Percentiles rank a stretch among this genome's conserved stretches.
Evolutionary conservation across 2,113 vertebrate species (phyloP).

Genomic region (Anas platyrhynchos): DNA sequence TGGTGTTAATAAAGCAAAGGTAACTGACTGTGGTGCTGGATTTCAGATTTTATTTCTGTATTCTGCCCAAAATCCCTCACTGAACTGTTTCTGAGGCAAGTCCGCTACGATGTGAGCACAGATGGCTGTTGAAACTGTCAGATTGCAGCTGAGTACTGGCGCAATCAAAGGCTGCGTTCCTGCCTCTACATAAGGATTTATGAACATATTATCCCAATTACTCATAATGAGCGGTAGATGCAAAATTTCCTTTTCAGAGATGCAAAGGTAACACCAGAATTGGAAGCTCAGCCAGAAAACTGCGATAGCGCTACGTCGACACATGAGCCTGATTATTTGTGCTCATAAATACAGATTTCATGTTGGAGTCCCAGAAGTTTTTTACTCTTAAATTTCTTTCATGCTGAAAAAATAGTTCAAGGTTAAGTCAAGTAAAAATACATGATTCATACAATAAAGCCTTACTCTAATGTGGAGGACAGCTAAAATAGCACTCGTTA

Average conservation of each 20-base stretch:
- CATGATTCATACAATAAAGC: neutral
- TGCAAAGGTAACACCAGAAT: neutral
- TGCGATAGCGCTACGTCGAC: neutral
- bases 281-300: neutral
- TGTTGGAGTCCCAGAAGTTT: neutral
- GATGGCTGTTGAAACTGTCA: neutral
- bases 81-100: neutral
- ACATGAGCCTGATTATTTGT: neutral
- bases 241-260: constrained; percentile 34
- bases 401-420: neutral
- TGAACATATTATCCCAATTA: neutral
- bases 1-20: neutral
- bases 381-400: neutral
- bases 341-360: neutral
- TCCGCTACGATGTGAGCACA: neutral
- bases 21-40: constrained; percentile 4
- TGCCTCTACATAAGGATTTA: constrained; percentile 12
- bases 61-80: neutral
- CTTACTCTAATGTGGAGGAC: neutral
- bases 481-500: neutral
- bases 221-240: constrained; percentile 22
- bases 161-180: constrained; percentile 35
- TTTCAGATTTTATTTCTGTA: constrained; percentile 6
- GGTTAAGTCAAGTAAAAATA: neutral
- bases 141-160: neutral